phyloP scores from a whole-genome alignment of 2,888 invertebrate species.

The Aelia acuminata region DNA sequence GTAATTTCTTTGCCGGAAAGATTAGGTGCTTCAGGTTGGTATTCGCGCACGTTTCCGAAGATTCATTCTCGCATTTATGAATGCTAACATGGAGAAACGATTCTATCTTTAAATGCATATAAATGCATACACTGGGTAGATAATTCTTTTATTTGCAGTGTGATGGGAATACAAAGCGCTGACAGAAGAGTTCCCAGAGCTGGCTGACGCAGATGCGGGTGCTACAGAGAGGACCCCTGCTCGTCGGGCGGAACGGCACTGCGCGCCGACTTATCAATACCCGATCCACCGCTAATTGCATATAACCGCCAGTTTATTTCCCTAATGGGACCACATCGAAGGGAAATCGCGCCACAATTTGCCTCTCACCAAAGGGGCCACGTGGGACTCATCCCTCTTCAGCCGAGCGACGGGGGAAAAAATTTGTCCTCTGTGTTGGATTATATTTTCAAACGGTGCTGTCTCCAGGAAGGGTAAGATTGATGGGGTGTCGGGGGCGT shows the following conservation, averaged over 20 bases:
- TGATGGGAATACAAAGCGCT: conserved; percentile 10
- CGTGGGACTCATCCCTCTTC: conserved; percentile 24
- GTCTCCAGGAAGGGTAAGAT: background rate
- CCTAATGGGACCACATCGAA: background rate
- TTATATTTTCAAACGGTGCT: conserved; percentile 28
- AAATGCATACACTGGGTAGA: background rate
- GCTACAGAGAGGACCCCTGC: background rate
- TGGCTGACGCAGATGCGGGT: background rate
- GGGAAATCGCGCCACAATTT: conserved; percentile 19
- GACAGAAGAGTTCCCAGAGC: background rate
- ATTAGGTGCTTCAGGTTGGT: no score
- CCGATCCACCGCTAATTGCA: conserved; percentile 11
- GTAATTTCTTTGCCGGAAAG: no score
- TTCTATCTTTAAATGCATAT: no score
- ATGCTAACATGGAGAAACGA: no score
- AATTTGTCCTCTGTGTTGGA: conserved; percentile 32
- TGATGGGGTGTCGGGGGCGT: background rate
- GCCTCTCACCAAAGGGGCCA: background rate
- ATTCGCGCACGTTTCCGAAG: no score
- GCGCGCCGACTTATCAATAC: conserved; percentile 7
- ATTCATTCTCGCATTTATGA: no score
- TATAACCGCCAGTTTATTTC: conserved; percentile 14
- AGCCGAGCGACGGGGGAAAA: background rate
- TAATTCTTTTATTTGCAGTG: background rate
- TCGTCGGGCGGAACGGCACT: background rate